Percentiles rank a stretch among this genome's conserved stretches.
These are phyloP conservation scores for Drosophila nasuta DNA, from an alignment of 1,140 invertebrate species.

Conservation along the genomic window DNA sequence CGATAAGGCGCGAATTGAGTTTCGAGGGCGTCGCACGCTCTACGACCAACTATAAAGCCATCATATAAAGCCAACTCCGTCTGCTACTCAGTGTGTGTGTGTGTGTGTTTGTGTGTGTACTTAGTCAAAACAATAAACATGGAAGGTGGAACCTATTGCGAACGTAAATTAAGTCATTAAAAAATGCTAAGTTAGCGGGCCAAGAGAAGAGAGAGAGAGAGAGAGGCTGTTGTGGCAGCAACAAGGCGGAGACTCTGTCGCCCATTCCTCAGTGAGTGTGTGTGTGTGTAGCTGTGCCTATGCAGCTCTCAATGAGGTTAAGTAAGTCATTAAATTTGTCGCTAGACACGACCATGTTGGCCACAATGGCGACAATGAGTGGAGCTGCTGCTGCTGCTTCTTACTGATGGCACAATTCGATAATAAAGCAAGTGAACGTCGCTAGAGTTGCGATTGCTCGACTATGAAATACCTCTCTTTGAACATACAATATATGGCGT, in stretches of 20 bases:
- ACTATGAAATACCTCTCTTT: conserved; percentile 9
- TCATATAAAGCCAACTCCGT: conserved; percentile 51
- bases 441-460: background rate
- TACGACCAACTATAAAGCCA: conserved; percentile 69
- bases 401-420: conserved; percentile 65
- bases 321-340: conserved; percentile 84
- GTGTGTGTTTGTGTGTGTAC: conserved; percentile 52
- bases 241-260: conserved; percentile 65
- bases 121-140: conserved; percentile 82
- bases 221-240: conserved; percentile 39
- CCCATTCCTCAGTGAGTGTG: conserved; percentile 26
- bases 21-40: conserved; percentile 77
- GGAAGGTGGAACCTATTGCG: conserved; percentile 81
- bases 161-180: conserved; percentile 84
- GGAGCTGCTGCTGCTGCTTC: conserved; percentile 19
- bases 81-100: background rate
- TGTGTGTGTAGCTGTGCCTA: conserved; percentile 35
- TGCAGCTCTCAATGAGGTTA: conserved; percentile 68
- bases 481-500: background rate
- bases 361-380: conserved; percentile 76
- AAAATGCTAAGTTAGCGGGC: conserved; percentile 72
- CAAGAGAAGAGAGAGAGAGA: background rate
- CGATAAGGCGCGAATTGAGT: conserved; percentile 71
- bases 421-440: conserved; percentile 75
- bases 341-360: conserved; percentile 80